These are phyloP conservation scores for Darevskia mixta DNA, from an alignment of 2,797 vertebrate species.

Conservation along the genomic window DNA sequence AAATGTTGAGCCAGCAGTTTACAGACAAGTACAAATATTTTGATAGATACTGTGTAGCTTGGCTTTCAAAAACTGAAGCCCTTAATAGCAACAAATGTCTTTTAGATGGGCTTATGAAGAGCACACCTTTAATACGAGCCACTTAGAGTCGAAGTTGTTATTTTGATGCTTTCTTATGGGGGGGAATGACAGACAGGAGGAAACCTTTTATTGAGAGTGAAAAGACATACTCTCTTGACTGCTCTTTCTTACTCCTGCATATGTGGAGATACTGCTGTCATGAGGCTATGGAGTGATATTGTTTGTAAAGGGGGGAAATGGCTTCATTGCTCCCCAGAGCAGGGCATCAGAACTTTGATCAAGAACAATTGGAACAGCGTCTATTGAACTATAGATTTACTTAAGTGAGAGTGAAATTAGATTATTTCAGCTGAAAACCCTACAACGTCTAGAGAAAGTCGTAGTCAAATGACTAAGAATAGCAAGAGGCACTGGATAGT, in stretches of 20 bases:
- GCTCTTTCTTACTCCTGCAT: not conserved
- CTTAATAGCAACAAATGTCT: conserved; percentile 18
- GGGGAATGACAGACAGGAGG: not conserved
- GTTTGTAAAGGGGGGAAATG: not conserved
- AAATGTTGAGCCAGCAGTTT: conserved; percentile 10
- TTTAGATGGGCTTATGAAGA: conserved; percentile 6
- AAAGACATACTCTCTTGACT: not conserved
- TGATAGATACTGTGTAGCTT: not conserved
- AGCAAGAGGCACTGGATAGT: too few species aligned
- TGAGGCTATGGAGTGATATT: not conserved
- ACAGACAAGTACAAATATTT: not conserved
- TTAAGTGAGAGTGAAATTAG: not conserved
- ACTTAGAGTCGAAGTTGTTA: not conserved
- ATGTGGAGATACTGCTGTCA: not conserved
- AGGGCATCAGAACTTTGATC: not conserved
- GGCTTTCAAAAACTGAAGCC: not conserved
- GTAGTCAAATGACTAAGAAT: not conserved
- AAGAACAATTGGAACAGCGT: not conserved
- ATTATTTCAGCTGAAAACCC: not conserved
- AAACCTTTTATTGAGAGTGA: not conserved
- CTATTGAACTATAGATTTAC: not conserved
- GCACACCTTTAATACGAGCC: not conserved
- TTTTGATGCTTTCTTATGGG: not conserved
- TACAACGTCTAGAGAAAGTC: not conserved
- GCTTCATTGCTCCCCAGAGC: too few species aligned